Evolutionary conservation across 2,797 vertebrate genomes (phyloP), one percentile per base, ranked within the genome.

Genomic region (Zenarchopterus dispar): DNA sequence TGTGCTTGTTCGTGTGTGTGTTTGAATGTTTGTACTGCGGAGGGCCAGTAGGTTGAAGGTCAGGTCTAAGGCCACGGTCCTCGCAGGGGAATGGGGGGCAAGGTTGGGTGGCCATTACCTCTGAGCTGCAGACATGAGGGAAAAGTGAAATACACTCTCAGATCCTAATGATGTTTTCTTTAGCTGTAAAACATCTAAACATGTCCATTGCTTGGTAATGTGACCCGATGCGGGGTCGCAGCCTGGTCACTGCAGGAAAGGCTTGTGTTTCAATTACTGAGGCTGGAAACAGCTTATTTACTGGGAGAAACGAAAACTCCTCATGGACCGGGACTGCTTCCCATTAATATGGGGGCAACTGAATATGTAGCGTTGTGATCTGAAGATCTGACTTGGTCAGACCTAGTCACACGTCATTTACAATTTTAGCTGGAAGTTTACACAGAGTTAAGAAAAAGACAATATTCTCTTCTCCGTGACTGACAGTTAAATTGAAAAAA

Each of bases 151-250:
- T 86, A 79, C 78, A 80, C 72, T 86, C 85, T 82, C 78, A 79
- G 75, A 86, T 90, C 86, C 86, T 91, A 91, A 89, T 86, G 84
- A 91, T 93, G 91, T 94, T 93, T 93, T 89, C 90, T 88, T 91
- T 92, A 45, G 80, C 82, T 82, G 78, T 75, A 78, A 90, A 92
- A 90, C 89, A 91, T 91, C 89, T 89, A 91, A 93, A 92, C 91
- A 91, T 84, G 82, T 81, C 91, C 86, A 80, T 81, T 72, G 84
- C 89, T 89, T 78, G 81, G 90, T 92, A 91, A 94, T 55, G 84
- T 80, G 91, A 93, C 90, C 90, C 85, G 44, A 54, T 58, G 69
- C 53, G 84, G 78, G 91, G 91, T 92, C 85, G 49, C 62, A 33
- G 88, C 83, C 89, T 91, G 90, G 91, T 88, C 91, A 89, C 81